These are phyloP conservation scores for Peucedramus taeniatus DNA, from an alignment of 2,113 vertebrate genomes.

Conservation along the genomic window DNA sequence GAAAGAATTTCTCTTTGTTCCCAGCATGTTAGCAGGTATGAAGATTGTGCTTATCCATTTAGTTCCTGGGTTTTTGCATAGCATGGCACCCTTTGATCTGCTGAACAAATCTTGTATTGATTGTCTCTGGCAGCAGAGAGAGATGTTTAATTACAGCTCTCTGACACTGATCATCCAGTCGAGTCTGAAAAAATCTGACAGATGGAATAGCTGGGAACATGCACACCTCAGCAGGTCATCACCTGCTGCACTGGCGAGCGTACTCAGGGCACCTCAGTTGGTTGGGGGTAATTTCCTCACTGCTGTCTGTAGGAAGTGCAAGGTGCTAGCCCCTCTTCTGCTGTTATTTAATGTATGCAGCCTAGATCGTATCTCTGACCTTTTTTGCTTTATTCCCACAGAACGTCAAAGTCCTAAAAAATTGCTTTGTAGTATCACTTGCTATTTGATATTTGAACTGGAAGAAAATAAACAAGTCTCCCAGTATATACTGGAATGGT, in stretches of 20 bases:
- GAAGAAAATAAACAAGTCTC: neutral
- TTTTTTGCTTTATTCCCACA: neutral
- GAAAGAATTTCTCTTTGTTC: slow-evolving; percentile 79
- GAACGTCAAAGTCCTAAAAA: neutral
- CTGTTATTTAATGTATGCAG: neutral
- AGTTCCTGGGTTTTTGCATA: neutral
- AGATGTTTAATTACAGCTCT: neutral
- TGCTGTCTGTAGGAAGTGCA: neutral
- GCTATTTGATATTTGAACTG: neutral
- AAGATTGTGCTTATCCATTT: neutral
- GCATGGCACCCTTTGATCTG: neutral
- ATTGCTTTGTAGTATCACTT: neutral
- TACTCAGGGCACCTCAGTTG: neutral
- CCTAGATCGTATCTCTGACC: neutral
- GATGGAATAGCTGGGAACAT: neutral
- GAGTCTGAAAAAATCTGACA: neutral
- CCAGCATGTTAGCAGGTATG: slow-evolving; percentile 81
- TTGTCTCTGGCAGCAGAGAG: neutral
- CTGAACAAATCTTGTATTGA: neutral
- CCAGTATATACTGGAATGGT: neutral
- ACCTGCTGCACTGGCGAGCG: neutral
- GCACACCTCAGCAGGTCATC: neutral
- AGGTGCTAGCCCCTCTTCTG: neutral
- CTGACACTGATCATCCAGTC: neutral
- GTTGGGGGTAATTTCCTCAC: neutral